These are phyloP conservation scores for Sterrhoptilus dennistouni DNA, from an alignment of 2,113 vertebrate genomes.

Conservation along the genomic window DNA sequence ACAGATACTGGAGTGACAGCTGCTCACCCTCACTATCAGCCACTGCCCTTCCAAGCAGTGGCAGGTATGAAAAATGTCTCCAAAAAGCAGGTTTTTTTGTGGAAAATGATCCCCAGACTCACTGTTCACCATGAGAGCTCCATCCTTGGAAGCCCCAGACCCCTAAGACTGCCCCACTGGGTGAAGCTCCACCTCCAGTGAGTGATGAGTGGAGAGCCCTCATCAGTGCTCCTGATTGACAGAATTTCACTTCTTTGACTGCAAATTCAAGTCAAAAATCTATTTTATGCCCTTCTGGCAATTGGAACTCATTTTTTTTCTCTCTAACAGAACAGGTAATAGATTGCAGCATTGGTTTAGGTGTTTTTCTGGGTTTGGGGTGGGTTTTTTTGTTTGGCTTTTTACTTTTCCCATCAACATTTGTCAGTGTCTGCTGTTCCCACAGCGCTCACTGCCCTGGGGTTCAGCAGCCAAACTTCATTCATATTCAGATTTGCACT, in stretches of 20 bases:
- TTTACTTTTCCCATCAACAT: neutral
- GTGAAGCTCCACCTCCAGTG: neutral
- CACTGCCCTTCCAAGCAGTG: neutral
- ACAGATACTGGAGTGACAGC: neutral
- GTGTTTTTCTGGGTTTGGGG: neutral
- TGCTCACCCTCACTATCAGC: neutral
- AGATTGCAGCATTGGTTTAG: neutral
- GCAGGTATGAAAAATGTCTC: neutral
- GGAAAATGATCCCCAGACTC: neutral
- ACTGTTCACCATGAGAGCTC: neutral
- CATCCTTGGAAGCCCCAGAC: neutral
- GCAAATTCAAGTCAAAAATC: neutral
- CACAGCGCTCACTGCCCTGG: neutral
- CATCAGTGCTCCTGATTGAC: neutral
- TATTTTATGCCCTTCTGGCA: neutral
- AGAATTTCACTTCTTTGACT: neutral
- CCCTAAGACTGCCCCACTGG: neutral
- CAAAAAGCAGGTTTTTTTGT: accelerated
- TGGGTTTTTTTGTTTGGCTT: neutral
- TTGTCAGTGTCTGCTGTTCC: slow-evolving; percentile 6
- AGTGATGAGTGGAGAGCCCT: neutral
- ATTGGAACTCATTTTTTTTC: neutral
- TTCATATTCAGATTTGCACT: slow-evolving; percentile 36
- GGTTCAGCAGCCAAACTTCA: slow-evolving; percentile 27
- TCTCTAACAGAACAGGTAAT: neutral